Conservation (phyloP, 2,888 invertebrate genomes). For the Portevinia maculata region DNA sequence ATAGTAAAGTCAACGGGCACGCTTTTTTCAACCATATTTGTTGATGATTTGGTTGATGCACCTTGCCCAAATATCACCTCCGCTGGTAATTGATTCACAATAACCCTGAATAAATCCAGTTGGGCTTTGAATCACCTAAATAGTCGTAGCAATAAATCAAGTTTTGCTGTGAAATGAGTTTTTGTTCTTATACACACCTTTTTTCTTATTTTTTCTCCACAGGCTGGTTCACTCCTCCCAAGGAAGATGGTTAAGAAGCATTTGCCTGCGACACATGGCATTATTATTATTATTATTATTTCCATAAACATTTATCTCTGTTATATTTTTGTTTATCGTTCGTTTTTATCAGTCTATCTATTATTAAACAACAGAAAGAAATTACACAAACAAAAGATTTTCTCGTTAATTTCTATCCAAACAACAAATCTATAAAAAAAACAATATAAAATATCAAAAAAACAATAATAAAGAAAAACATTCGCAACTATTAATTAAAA, state of each 20-base stretch:
- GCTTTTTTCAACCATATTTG: too few relatives aligned
- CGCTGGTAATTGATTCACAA: too few relatives aligned
- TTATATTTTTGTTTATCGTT: conserved; percentile 68
- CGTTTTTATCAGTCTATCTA: conserved; percentile 64
- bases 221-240: conserved; percentile 96
- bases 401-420: conserved; percentile 54
- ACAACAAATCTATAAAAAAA: conserved; percentile 38
- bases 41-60: too few relatives aligned
- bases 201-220: conserved; percentile 79
- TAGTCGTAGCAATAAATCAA: too few relatives aligned
- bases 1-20: too few relatives aligned
- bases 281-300: conserved; percentile 60
- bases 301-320: conserved; percentile 67
- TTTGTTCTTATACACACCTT: neutral
- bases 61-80: too few relatives aligned
- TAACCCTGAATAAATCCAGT: too few relatives aligned
- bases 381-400: conserved; percentile 40
- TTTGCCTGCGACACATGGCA: conserved; percentile 30
- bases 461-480: conserved; percentile 48
- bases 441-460: conserved; percentile 30
- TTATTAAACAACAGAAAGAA: conserved; percentile 53
- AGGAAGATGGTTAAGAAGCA: conserved; percentile 91
- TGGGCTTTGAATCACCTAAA: too few relatives aligned
- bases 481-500: conserved; percentile 59
- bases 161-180: too few relatives aligned